Evolutionary conservation across 2,113 vertebrate species (phyloP).

Genomic region (Dascyllus trimaculatus): DNA sequence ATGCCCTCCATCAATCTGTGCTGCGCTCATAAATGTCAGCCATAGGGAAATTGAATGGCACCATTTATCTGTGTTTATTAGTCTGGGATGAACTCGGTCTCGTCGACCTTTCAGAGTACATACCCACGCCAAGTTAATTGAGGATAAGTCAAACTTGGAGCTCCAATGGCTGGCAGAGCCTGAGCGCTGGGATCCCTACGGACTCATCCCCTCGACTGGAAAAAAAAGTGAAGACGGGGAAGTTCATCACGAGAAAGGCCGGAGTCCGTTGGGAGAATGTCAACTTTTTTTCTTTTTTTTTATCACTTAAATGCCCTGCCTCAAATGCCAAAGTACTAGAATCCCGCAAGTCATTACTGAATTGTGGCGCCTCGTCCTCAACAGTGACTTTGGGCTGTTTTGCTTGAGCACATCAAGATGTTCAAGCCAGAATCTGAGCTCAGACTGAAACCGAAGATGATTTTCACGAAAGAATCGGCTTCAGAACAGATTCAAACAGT

Average conservation of each 20-base stretch:
- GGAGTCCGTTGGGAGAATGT: constrained; percentile 41
- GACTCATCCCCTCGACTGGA: constrained; percentile 24
- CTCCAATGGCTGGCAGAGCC: constrained; percentile 4
- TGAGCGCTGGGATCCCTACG: constrained; percentile 1
- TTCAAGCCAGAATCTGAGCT: not conserved
- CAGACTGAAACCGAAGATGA: not conserved
- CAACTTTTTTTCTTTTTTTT: constrained; percentile 37
- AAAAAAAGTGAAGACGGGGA: not conserved
- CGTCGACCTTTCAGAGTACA: constrained; percentile 62
- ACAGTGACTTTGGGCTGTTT: not conserved
- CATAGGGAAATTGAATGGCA: constrained; percentile 67
- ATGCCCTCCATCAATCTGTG: constrained; percentile 60
- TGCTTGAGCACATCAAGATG: not conserved
- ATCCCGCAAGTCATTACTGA: constrained; percentile 24
- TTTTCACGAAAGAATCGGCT: not conserved
- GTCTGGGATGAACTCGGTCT: constrained; percentile 52
- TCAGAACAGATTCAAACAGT: too few relatives aligned
- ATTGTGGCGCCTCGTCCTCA: not conserved
- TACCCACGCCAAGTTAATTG: constrained; percentile 53
- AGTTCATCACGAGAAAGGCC: constrained; percentile 27
- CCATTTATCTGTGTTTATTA: constrained; percentile 77
- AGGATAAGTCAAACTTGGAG: constrained; percentile 47
- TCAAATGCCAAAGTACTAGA: constrained; percentile 56
- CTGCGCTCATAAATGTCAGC: constrained; percentile 71
- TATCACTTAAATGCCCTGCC: constrained; percentile 35